Evolutionary conservation across 2,113 vertebrate genomes (phyloP), one percentile per base, ranked within the genome.

Genomic region (Centropristis striata): DNA sequence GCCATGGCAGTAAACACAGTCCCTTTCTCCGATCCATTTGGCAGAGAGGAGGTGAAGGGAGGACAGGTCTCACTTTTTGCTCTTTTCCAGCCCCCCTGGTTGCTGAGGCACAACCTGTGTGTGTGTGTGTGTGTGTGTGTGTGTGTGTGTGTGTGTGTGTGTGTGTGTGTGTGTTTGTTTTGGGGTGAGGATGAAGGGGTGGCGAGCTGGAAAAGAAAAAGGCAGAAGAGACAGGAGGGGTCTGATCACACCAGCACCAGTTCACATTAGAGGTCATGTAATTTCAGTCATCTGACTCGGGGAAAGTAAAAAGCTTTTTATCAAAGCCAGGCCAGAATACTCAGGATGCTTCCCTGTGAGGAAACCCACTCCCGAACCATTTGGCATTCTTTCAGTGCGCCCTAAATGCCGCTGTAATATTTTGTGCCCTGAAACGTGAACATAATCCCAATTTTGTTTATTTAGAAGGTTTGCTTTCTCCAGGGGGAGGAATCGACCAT

Each of bases 1-100:
- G 67, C 85, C 68, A 67, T 71, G 66, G 92, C 88, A 80, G 88
- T 86, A 90, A 92, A 91, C 75, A 87, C 82, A 51, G 51, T 42
- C 49, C 78, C 42, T 77, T 78, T 84, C 84, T 86, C 78, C 27
- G 64, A 76, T 67, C 84, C 79, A 84, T 86, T 83, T 84, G 75
- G 83, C 83, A 81, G 68, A 14, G 3, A 59, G 57, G 44, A 78
- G 51, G 74, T 75, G 66, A 73, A 57, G 51, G 59, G 60, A 81
- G 67, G 37, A 70, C 6, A 61, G 36, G 58, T 69, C 36, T 61
- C 13, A 21, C 47, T 81, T 54, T 57, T 53, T 39, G 4, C 53
- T 50, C 15, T 71, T 25, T 41, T 68, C 58, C 61, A 1, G 11
- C 21, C 47, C 49, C 50, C 20, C 42, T 53, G 36, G 65, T 36